Evolutionary conservation across 2,888 invertebrate genomes (phyloP), one percentile per base, ranked within the genome.

Genomic region (Patella depressa): DNA sequence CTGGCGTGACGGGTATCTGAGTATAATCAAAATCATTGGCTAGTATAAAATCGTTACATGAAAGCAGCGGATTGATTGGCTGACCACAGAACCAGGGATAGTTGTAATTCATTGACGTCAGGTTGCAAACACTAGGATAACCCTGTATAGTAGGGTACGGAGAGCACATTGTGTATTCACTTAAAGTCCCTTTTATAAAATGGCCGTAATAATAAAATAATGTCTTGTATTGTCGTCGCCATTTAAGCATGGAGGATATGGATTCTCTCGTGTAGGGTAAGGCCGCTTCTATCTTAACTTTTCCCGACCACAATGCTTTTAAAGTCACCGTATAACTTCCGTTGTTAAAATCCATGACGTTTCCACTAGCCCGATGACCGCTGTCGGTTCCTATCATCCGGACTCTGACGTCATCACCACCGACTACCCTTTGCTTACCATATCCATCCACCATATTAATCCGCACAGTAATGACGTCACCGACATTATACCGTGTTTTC

Each of bases 291-390:
- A 65, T 65, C 11, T 2, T 24, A 14, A 24, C 19, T 11, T 65
- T 14, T 34, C 77, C 77, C 0, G 73, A 71, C 77, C 77, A 77
- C 5, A 77, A 19, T 57, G 73, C 73, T 54, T 14, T 69, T 45
- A 73, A 17, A 11, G 65, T 69, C 24, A 73, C 29, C 53, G 53
- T 69, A 53, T 77, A 77, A 70, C 73, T 73, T 19, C 77, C 77
- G 69, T 77, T 77, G n/a, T 24, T 77, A 19, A 77, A 12, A 69
- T 77, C 77, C 34, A 45, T 74, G 29, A 77, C 77, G 54, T 77
- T 55, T 54, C 77, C 77, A 4, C 19, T 24, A 1, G 77, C 71
- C 14, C 15, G 59, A 15, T 57, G 55, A 15, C 9, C 24, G 14
- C 14, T 24, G 24, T 65, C 24, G 19, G 14, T 65, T 24, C 19